A percentile compares a stretch with the other conserved stretches of the same genome.
phyloP scores from a whole-genome alignment of 2,113 vertebrate species.

The Atractosteus spatula region DNA sequence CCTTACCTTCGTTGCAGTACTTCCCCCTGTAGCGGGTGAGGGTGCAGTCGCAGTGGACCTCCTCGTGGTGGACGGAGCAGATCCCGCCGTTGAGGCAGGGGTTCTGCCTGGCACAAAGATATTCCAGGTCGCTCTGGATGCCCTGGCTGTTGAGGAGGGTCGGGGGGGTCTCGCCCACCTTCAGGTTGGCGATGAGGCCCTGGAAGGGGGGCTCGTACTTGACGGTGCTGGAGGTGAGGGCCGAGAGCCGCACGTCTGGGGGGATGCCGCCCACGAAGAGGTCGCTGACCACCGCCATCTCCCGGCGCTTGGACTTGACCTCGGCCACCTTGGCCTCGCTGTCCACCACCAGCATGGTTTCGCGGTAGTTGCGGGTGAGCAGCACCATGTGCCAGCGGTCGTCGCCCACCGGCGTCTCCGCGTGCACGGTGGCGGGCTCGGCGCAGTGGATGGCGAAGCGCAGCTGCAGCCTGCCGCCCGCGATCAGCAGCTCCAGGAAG shows the following conservation, averaged over 20 bases:
- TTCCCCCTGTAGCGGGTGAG: conserved; percentile 82
- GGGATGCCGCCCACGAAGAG: conserved; percentile 89
- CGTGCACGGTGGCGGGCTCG: conserved; percentile 78
- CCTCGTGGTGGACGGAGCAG: conserved; percentile 78
- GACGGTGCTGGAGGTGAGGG: conserved; percentile 86
- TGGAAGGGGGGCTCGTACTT: conserved; percentile 90
- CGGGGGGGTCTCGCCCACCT: conserved; percentile 76
- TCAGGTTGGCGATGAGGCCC: conserved; percentile 81
- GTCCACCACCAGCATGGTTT: conserved; percentile 80
- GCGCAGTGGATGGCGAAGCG: conserved; percentile 89
- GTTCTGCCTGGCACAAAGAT: conserved; percentile 75
- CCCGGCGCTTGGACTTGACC: conserved; percentile 84
- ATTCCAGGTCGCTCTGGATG: conserved; percentile 79
- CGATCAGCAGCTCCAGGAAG: conserved; percentile 86
- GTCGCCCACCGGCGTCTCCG: conserved; percentile 74
- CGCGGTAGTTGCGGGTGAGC: conserved; percentile 73
- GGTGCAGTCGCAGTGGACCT: conserved; percentile 84
- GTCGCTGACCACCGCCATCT: conserved; percentile 87
- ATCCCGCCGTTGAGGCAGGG: conserved; percentile 83
- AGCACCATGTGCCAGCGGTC: conserved; percentile 86
- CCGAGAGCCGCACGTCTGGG: conserved; percentile 87
- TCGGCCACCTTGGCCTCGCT: conserved; percentile 77
- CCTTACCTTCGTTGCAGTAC: conserved; percentile 91
- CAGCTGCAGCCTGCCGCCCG: conserved; percentile 76
- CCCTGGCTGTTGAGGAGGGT: conserved; percentile 83